Evolutionary conservation across 2,113 vertebrate species (phyloP).

Genomic region (Dissostichus mawsoni): DNA sequence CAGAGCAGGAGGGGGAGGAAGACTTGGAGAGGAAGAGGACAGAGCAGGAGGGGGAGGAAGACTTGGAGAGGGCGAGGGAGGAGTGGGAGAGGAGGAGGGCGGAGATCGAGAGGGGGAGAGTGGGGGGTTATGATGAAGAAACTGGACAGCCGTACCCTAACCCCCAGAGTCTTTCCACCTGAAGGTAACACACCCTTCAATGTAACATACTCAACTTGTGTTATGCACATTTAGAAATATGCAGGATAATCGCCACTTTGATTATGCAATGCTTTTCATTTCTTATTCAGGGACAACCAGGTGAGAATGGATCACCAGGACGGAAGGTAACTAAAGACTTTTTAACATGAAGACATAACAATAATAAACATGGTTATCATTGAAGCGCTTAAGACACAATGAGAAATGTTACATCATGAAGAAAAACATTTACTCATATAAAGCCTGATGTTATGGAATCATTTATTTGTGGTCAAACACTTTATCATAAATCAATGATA

Average conservation of each 20-base stretch:
- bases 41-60: conserved; percentile 48
- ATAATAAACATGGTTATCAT: not conserved
- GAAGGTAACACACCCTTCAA: conserved; percentile 60
- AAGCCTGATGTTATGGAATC: no score
- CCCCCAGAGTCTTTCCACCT: conserved; percentile 73
- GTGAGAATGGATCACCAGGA: conserved; percentile 83
- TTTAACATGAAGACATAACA: not conserved
- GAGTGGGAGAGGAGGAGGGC: conserved; percentile 68
- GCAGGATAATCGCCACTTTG: not conserved
- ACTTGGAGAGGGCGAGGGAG: conserved; percentile 55
- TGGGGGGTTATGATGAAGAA: conserved; percentile 64
- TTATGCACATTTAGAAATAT: not conserved
- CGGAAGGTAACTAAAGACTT: conserved; percentile 75
- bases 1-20: conserved; percentile 25
- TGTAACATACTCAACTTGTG: not conserved
- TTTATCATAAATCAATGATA: no score
- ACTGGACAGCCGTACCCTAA: conserved; percentile 62
- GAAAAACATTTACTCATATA: not conserved
- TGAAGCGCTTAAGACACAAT: not conserved
- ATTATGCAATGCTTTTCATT: not conserved
- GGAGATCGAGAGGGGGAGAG: conserved; percentile 67
- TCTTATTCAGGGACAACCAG: conserved; percentile 81
- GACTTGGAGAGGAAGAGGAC: conserved; percentile 38
- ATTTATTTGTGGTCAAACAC: no score
- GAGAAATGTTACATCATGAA: not conserved